Percentiles rank a stretch among this genome's conserved stretches.
phyloP scores from a whole-genome alignment of 2,113 vertebrate genomes.

The Lophotis ruficrista region DNA sequence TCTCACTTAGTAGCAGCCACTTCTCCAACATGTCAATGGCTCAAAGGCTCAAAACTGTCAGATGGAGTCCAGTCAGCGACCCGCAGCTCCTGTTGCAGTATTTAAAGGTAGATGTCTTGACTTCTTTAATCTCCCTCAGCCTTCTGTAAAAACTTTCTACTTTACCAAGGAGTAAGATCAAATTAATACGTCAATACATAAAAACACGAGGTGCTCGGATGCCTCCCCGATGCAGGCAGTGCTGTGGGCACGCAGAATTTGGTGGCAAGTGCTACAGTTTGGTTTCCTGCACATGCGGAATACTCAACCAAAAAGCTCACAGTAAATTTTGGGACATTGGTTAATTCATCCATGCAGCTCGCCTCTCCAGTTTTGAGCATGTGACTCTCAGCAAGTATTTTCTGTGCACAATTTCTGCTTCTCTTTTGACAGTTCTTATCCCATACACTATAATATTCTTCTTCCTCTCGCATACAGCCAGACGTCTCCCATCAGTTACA shows the following conservation, averaged over 20 bases:
- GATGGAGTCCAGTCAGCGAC: accelerated
- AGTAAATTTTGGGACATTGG: background rate
- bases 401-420: background rate
- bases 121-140: background rate
- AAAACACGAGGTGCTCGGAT: background rate
- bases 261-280: background rate
- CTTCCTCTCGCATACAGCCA: background rate
- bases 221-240: accelerated
- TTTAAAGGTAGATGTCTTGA: background rate
- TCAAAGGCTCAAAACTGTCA: background rate
- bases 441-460: background rate
- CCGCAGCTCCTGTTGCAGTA: background rate
- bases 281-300: background rate
- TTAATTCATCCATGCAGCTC: background rate
- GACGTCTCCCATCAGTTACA: background rate
- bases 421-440: background rate
- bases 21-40: background rate
- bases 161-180: background rate
- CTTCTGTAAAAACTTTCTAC: background rate
- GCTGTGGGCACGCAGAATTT: background rate
- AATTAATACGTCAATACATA: background rate
- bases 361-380: background rate
- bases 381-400: background rate
- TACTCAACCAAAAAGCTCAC: background rate
- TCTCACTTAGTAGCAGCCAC: background rate